Conservation (phyloP, 2,888 invertebrate species). For the Ichneumon xanthorius region DNA sequence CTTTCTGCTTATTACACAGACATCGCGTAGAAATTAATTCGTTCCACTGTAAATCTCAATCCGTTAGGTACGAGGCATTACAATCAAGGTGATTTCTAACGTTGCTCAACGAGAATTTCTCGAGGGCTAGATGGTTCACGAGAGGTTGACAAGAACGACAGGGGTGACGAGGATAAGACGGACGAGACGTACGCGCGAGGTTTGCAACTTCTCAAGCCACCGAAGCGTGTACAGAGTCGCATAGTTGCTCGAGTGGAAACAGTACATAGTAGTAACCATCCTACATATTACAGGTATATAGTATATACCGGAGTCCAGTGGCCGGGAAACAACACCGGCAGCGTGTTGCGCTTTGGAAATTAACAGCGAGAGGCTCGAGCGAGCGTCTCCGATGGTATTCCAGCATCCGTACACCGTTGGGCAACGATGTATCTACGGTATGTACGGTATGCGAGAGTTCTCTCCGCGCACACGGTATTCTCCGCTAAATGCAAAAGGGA, state of each 20-base stretch:
- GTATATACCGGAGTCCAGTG: not conserved
- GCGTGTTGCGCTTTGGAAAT: slow-evolving; percentile 59
- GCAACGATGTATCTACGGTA: slow-evolving; percentile 42
- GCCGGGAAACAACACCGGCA: slow-evolving; percentile 27
- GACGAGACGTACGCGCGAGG: slow-evolving; percentile 46
- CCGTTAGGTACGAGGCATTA: slow-evolving; percentile 45
- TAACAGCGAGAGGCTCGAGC: slow-evolving; percentile 34
- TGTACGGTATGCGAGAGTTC: slow-evolving; percentile 39
- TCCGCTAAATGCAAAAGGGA: slow-evolving; percentile 2
- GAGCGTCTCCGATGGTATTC: slow-evolving; percentile 14
- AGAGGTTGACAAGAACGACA: not conserved
- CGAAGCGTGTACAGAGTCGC: slow-evolving; percentile 3
- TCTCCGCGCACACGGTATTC: not conserved
- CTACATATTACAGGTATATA: not conserved
- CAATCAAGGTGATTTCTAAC: slow-evolving; percentile 58
- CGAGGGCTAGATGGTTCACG: not conserved
- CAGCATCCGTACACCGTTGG: slow-evolving; percentile 10
- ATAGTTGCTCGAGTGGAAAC: not conserved
- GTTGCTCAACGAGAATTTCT: slow-evolving; percentile 63
- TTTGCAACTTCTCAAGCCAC: slow-evolving; percentile 54
- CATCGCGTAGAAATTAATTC: not conserved
- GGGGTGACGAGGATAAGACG: slow-evolving; percentile 44
- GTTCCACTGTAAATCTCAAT: slow-evolving; percentile 46
- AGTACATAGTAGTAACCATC: slow-evolving; percentile 1
- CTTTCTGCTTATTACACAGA: too few relatives aligned